phyloP scores from a whole-genome alignment of 2,888 invertebrate species.

The Amphipyra tragopoginis region DNA sequence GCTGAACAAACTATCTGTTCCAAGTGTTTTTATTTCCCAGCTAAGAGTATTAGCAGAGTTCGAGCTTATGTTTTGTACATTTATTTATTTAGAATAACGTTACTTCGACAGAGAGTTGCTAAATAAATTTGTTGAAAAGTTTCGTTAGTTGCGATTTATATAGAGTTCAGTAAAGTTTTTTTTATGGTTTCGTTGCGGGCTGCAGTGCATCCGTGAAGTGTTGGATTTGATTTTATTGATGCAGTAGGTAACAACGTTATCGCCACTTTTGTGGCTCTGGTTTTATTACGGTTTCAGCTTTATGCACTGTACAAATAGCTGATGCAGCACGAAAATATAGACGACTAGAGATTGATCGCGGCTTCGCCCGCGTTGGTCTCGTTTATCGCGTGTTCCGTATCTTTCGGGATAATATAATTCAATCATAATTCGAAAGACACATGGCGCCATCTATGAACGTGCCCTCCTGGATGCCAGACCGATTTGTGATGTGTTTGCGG shows the following conservation, averaged over 20 bases:
- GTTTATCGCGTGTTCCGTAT: too few species aligned
- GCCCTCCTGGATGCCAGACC: too few species aligned
- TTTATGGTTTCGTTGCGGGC: conserved; percentile 15
- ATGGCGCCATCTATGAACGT: too few species aligned
- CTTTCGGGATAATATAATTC: too few species aligned
- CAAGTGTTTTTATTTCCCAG: conserved; percentile 46
- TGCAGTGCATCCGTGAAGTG: conserved; percentile 7
- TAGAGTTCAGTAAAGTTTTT: conserved; percentile 4
- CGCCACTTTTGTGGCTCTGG: too few species aligned
- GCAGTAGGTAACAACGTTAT: not conserved
- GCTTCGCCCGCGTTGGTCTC: too few species aligned
- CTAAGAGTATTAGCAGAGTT: conserved; percentile 59
- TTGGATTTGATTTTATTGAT: conserved; percentile 1
- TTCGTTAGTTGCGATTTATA: conserved; percentile 21
- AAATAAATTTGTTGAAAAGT: conserved; percentile 40
- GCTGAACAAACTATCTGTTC: conserved; percentile 41
- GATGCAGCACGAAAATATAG: too few species aligned
- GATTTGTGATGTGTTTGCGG: too few species aligned
- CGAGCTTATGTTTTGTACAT: conserved; percentile 53
- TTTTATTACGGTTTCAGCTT: too few species aligned
- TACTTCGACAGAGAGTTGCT: conserved; percentile 27
- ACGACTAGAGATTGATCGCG: too few species aligned
- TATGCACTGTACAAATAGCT: too few species aligned
- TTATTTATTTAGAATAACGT: conserved; percentile 52
- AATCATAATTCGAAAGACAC: too few species aligned